Conservation (phyloP, 2,113 vertebrate genomes). For the Callocephalon fimbriatum region DNA sequence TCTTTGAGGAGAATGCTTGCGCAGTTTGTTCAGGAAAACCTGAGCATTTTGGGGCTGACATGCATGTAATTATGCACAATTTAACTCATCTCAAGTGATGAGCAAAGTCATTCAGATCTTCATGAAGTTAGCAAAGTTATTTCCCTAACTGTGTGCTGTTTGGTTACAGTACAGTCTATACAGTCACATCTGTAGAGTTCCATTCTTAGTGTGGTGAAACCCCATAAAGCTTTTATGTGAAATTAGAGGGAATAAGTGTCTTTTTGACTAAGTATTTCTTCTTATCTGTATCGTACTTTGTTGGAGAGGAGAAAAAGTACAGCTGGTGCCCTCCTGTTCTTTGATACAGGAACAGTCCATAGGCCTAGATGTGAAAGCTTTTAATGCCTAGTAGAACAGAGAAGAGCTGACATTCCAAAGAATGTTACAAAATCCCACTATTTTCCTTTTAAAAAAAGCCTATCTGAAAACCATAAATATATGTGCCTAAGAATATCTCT, state of each 20-base stretch:
- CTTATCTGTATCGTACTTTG: neutral
- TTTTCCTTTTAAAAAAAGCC: neutral
- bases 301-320: neutral
- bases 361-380: neutral
- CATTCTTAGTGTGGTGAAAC: neutral
- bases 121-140: neutral
- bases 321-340: neutral
- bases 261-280: neutral
- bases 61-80: neutral
- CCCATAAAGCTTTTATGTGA: neutral
- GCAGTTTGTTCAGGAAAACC: neutral
- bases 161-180: rapidly evolving
- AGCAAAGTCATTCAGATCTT: neutral
- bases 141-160: neutral
- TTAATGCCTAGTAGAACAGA: neutral
- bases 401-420: neutral
- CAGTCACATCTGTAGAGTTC: neutral
- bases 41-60: neutral
- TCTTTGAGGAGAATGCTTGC: neutral
- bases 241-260: neutral
- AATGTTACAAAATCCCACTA: neutral
- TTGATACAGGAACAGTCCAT: neutral
- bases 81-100: neutral
- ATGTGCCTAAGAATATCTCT: neutral
- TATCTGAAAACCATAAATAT: neutral